A percentile compares a stretch with the other conserved stretches of the same genome.
Evolutionary conservation across 2,797 vertebrate genomes (phyloP).

Genomic region (Coregonus suidteri): DNA sequence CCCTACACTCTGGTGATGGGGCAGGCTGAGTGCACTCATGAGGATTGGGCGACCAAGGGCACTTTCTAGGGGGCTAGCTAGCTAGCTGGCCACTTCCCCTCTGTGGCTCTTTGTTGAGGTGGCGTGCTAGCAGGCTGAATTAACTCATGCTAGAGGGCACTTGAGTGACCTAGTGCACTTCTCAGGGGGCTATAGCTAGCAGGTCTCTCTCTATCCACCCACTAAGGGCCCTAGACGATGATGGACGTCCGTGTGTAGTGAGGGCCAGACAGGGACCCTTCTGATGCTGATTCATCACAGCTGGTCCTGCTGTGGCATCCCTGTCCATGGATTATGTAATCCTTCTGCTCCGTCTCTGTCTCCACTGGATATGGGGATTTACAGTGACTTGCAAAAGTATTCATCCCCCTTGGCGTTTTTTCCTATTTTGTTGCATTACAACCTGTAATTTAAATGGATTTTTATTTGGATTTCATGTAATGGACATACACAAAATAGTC

Average conservation of each 20-base stretch:
- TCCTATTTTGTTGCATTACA: no score
- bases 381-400: no score
- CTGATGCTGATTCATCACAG: conserved; percentile 63
- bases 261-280: neutral
- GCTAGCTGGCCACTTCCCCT: neutral
- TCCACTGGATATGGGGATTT: conserved; percentile 26
- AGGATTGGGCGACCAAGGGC: conserved; percentile 58
- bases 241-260: neutral
- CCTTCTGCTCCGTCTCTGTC: conserved; percentile 26
- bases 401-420: no score
- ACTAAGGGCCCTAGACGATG: neutral
- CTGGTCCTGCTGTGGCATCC: conserved; percentile 18
- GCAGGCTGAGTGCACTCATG: conserved; percentile 68
- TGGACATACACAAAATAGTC: no score
- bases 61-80: conserved; percentile 4
- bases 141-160: conserved; percentile 3
- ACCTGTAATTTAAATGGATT: no score
- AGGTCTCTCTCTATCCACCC: neutral
- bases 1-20: conserved; percentile 55
- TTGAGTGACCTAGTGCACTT: neutral
- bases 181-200: neutral
- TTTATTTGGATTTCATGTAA: no score
- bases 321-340: conserved; percentile 63
- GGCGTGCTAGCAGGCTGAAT: neutral
- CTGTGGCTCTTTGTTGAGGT: neutral